phyloP scores from a whole-genome alignment of 2,797 vertebrate genomes.

The Peromyscus attwateri region DNA sequence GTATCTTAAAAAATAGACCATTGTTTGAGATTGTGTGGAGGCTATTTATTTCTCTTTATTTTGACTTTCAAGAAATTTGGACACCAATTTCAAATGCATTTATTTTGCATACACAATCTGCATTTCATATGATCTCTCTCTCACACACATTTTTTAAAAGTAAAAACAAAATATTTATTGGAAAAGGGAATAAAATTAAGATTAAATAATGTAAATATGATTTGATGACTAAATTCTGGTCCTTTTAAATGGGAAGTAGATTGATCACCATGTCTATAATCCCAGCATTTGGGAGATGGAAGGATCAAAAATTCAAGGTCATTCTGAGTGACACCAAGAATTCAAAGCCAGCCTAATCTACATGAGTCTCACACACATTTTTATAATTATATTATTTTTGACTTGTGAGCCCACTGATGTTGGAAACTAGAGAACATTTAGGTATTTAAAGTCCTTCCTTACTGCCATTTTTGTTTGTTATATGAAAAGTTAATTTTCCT shows the following conservation, averaged over 20 bases:
- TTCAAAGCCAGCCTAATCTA: not conserved
- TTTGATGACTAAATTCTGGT: not conserved
- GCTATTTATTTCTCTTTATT: not conserved
- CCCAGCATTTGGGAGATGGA: not conserved
- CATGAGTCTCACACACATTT: too few species aligned
- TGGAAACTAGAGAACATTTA: not conserved
- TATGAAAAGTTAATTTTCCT: not conserved
- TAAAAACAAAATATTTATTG: not conserved
- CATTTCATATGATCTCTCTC: not conserved
- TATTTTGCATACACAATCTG: not conserved
- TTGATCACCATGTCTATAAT: not conserved
- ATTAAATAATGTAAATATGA: not conserved
- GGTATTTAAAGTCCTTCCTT: not conserved
- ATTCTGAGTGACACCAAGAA: not conserved
- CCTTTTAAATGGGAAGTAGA: constrained; percentile 3
- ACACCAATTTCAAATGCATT: not conserved
- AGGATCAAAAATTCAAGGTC: not conserved
- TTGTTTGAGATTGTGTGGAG: not conserved
- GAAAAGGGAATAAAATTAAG: not conserved
- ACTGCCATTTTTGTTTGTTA: not conserved
- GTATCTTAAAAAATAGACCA: not conserved
- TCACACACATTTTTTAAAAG: too few species aligned
- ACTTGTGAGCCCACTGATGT: not conserved
- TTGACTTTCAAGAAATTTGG: not conserved
- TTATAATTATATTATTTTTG: not conserved